These are phyloP conservation scores for Silurus lanzhouensis DNA, from an alignment of 2,797 vertebrate genomes.

Conservation along the genomic window DNA sequence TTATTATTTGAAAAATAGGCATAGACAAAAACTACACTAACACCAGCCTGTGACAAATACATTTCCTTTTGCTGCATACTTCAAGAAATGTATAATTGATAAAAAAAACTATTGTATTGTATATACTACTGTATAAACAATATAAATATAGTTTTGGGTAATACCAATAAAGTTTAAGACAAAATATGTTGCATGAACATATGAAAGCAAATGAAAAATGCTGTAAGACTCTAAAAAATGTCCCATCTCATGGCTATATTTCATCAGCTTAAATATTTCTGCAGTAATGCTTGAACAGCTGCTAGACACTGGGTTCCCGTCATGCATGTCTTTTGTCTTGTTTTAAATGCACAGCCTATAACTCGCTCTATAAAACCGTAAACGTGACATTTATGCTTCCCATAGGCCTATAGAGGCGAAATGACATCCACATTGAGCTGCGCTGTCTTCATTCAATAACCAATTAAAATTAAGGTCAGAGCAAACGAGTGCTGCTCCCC, in stretches of 20 bases:
- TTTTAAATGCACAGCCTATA: constrained; percentile 24
- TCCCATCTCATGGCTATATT: background rate
- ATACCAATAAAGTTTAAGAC: background rate
- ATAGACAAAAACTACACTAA: background rate
- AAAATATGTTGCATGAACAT: background rate
- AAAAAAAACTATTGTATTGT: background rate
- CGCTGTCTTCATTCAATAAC: constrained; percentile 27
- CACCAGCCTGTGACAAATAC: background rate
- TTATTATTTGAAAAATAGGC: background rate
- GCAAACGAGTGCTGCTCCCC: background rate
- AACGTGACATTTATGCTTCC: constrained; percentile 43
- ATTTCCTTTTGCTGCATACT: background rate
- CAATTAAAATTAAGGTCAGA: constrained; percentile 57
- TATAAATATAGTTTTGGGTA: background rate
- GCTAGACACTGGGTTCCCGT: background rate
- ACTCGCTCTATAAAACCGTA: constrained; percentile 14
- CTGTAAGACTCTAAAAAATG: background rate
- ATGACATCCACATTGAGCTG: background rate
- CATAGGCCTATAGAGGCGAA: background rate
- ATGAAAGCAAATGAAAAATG: background rate
- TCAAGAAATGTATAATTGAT: background rate
- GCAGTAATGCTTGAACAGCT: background rate
- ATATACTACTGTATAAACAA: too few species aligned
- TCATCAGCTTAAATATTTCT: background rate
- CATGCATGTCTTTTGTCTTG: background rate